Base-by-base conservation (phyloP, 2,797 vertebrate genomes). In the Sebastes taczanowskii region DNA sequence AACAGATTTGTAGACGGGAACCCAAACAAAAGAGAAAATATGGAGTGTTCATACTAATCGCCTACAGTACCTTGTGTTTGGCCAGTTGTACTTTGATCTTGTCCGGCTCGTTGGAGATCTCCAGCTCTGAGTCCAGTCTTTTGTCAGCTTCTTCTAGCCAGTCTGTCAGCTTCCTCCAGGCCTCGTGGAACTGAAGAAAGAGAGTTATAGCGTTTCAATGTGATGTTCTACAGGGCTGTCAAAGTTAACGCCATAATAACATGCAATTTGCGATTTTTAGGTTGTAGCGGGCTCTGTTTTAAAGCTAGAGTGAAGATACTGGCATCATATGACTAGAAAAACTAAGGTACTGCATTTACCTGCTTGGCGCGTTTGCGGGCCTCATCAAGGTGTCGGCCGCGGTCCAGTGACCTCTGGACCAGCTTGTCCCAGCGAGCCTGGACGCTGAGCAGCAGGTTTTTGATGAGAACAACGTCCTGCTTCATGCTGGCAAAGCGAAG, bases 401-500 rank as follows among this genome's bases (percentile, higher is more conserved):
- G 95, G 93, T 99, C 98, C 86, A 99, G 96, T 0, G 98, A 99
- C 87, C 98, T 96, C 94, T 99, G 98, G 35, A 99, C 98, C 49
- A 99, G 96, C 89, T 99, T 99, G 95, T 99, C 99, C 99, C 99
- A 99, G 53, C 99, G 97, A 3, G 98, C 97, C 94, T 99, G 99
- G 38, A 99, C 98, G 1, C 99, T 99, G 59, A 99, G 97, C 90
- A 99, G 95, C 85, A 99, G 96, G 93, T 99, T 99, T 92, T 99
- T 99, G 93, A 99, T 99, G 71, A 99, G 94, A 59, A 99, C 98
- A 71, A 99, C 99, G 0, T 99, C 98, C 92, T 99, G 99, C 91
- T 99, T 99, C 86, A 99, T 95, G 89, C 99, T 99, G 89, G 99
- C 97, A 27, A 99, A 99, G 83, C 99, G 98, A 20, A 99, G 94